Conservation (phyloP, 2,888 invertebrate genomes). For the Eupithecia dodoneata region DNA sequence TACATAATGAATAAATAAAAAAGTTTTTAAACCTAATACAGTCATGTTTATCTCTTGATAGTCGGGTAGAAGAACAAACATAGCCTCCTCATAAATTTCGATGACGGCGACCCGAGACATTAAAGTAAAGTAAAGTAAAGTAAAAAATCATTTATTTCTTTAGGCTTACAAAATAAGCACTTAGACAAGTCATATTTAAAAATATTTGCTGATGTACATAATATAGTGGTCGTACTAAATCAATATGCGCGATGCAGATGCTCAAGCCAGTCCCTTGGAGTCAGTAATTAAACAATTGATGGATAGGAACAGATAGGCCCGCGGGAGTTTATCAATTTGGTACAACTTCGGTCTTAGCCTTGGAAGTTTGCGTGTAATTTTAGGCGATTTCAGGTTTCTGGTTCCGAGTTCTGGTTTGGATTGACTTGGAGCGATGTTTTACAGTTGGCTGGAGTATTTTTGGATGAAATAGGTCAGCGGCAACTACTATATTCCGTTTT, state of each 20-base stretch:
- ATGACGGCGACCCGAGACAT: too few relatives aligned
- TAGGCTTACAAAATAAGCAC: too few relatives aligned
- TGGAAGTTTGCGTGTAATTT: constrained; percentile 27
- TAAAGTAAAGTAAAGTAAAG: too few relatives aligned
- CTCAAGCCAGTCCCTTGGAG: constrained; percentile 10
- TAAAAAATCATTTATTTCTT: too few relatives aligned
- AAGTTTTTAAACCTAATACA: too few relatives aligned
- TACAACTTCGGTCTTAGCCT: constrained; percentile 24
- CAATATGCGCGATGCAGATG: background rate
- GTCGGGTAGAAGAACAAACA: too few relatives aligned
- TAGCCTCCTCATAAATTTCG: too few relatives aligned
- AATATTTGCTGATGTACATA: too few relatives aligned
- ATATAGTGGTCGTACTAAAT: background rate
- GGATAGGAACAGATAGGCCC: constrained; percentile 36
- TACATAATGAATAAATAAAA: too few relatives aligned
- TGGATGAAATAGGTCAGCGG: background rate
- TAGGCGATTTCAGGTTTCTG: constrained; percentile 23
- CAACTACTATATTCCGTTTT: background rate
- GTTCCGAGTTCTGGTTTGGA: background rate
- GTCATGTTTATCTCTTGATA: too few relatives aligned
- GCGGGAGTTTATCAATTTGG: constrained; percentile 33
- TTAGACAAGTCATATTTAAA: too few relatives aligned
- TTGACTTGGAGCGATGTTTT: background rate
- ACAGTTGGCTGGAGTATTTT: background rate
- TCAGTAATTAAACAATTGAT: constrained; percentile 34